A percentile compares a stretch with the other conserved stretches of the same genome.
Evolutionary conservation across 2,113 vertebrate genomes (phyloP).

Genomic region (Callorhinus ursinus): DNA sequence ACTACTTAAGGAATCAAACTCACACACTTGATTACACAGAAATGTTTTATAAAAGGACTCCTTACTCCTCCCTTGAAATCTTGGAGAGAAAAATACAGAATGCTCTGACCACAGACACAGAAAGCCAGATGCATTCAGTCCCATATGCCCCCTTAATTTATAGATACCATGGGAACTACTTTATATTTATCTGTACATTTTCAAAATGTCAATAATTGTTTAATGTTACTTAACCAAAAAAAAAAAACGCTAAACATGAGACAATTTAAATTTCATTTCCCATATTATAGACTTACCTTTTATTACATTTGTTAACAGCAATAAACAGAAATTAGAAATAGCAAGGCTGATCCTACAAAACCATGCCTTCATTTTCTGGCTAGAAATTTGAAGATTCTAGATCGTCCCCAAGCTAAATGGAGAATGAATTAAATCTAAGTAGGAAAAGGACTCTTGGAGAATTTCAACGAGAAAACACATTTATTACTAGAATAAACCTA

Average conservation of each 20-base stretch:
- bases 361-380: not conserved
- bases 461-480: conserved; percentile 46
- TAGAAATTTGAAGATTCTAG: conserved; percentile 34
- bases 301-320: not conserved
- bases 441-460: not conserved
- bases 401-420: not conserved
- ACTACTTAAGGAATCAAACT: not conserved
- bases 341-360: not conserved
- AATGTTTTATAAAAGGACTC: not conserved
- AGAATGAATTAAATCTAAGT: conserved; percentile 1
- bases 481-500: not conserved
- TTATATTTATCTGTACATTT: not conserved
- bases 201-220: conserved; percentile 23
- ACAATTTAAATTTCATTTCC: not conserved
- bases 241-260: not conserved
- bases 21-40: not conserved
- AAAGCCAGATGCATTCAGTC: not conserved
- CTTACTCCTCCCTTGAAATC: not conserved
- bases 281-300: not conserved
- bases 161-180: not conserved
- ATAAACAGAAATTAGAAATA: not conserved
- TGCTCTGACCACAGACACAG: not conserved
- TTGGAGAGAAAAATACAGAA: not conserved
- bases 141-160: not conserved
- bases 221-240: not conserved